A percentile compares a stretch with the other conserved stretches of the same genome.
Evolutionary conservation across 1,140 invertebrate species (phyloP).

Genomic region (Brachionus sp.): DNA sequence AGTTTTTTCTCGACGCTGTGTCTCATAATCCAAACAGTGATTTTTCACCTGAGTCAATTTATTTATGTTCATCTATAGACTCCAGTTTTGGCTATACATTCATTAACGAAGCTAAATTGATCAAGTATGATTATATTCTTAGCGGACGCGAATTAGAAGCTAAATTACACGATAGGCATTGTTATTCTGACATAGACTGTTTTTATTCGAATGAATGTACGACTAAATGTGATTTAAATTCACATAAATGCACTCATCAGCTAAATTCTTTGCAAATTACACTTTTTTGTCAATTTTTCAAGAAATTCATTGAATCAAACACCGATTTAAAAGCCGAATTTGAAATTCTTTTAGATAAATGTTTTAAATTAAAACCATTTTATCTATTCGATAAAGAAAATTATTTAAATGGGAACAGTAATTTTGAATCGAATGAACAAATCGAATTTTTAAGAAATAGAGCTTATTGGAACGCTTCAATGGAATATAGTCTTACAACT

Average conservation of each 20-base stretch:
- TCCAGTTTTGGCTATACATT: slow-evolving; percentile 27
- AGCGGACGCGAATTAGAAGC: neutral
- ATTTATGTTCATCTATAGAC: slow-evolving; percentile 12
- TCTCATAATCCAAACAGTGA: slow-evolving; percentile 11
- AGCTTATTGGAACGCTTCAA: slow-evolving; percentile 19
- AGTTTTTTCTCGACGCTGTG: neutral
- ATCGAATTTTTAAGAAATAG: neutral
- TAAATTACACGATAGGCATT: neutral
- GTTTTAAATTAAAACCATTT: slow-evolving; percentile 3
- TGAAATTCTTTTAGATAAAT: neutral
- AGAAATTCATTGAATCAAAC: neutral
- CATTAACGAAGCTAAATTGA: neutral
- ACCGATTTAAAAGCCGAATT: neutral
- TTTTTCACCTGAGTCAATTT: slow-evolving; percentile 4
- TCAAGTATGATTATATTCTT: slow-evolving; percentile 5
- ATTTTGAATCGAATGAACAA: neutral
- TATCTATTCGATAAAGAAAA: neutral
- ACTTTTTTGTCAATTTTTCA: slow-evolving; percentile 3
- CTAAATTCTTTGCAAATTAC: neutral
- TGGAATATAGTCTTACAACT: neutral
- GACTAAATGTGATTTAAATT: slow-evolving; percentile 3
- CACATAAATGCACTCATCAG: neutral
- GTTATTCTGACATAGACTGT: neutral
- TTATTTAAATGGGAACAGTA: neutral
- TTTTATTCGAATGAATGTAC: neutral